A percentile compares a stretch with the other conserved stretches of the same genome.
phyloP scores from a whole-genome alignment of 23 tunicate species.

The Diplosoma virens region DNA sequence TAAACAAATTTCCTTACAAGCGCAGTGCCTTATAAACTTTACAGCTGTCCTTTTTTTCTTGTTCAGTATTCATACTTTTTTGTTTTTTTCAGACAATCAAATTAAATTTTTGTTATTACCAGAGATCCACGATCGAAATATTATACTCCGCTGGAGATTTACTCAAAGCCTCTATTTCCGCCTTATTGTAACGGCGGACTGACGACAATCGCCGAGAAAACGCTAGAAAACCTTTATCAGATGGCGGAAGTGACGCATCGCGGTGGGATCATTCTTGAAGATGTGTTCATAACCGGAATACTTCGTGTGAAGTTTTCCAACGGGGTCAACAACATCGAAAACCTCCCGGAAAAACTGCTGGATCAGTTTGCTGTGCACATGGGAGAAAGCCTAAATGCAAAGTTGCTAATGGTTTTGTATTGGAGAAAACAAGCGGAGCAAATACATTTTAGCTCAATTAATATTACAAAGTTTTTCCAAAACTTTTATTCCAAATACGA shows the following conservation, averaged over 20 bases:
- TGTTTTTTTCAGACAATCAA: background rate
- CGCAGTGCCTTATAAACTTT: no score
- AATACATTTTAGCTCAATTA: no score
- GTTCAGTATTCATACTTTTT: background rate
- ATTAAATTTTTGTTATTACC: background rate
- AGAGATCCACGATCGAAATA: conserved; percentile 56
- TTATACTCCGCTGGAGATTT: conserved; percentile 32
- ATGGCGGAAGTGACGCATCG: conserved; percentile 49
- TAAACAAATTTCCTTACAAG: no score
- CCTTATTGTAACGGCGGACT: conserved; percentile 80
- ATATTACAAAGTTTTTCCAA: no score
- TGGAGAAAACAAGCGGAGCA: background rate
- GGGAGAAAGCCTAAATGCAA: conserved; percentile 2
- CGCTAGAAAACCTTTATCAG: conserved; percentile 46
- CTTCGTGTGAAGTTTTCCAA: conserved; percentile 11
- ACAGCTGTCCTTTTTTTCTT: no score
- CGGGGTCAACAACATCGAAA: background rate
- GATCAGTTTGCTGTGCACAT: conserved; percentile 3
- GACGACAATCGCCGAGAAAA: conserved; percentile 28
- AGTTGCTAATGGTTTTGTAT: background rate
- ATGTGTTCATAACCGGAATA: conserved; percentile 68
- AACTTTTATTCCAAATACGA: no score
- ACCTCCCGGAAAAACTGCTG: background rate
- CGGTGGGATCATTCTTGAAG: conserved; percentile 58
- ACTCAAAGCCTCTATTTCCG: conserved; percentile 40